These are phyloP conservation scores for Zosterops hypoxanthus DNA, from an alignment of 2,113 vertebrate genomes.

Conservation along the genomic window DNA sequence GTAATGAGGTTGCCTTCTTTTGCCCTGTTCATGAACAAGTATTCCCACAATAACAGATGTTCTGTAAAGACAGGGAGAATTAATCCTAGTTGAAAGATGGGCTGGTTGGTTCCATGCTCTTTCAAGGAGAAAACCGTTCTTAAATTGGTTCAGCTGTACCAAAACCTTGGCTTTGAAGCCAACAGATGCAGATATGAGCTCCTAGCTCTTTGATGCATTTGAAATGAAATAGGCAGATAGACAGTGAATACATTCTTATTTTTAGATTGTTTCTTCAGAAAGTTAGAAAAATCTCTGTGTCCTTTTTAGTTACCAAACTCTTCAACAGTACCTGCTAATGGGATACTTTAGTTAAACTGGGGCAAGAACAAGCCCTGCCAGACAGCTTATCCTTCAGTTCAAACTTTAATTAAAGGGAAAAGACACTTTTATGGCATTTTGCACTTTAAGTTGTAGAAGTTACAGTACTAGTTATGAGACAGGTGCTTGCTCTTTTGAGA, in stretches of 20 bases:
- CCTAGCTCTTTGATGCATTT: slow-evolving; percentile 2
- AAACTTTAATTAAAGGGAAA: slow-evolving; percentile 30
- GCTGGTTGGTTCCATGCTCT: neutral
- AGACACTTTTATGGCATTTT: neutral
- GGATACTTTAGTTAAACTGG: slow-evolving; percentile 1
- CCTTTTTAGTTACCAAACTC: slow-evolving; percentile 3
- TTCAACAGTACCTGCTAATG: neutral
- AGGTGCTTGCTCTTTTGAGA: neutral
- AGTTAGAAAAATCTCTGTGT: neutral
- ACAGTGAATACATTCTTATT: neutral
- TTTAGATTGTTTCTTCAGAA: slow-evolving; percentile 21
- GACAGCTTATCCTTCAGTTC: neutral
- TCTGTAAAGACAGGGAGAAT: neutral
- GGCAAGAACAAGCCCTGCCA: neutral
- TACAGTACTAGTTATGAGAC: neutral
- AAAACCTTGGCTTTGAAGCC: slow-evolving; percentile 24
- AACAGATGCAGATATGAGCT: neutral
- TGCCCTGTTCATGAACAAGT: neutral
- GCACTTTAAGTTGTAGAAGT: neutral
- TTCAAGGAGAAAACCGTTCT: slow-evolving; percentile 9
- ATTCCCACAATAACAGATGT: neutral
- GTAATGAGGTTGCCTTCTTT: neutral
- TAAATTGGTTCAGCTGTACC: neutral
- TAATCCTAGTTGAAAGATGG: neutral
- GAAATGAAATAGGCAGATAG: slow-evolving; percentile 2